These are phyloP conservation scores for Drosophila basisetae DNA, from an alignment of 2,888 invertebrate species.

Conservation along the genomic window DNA sequence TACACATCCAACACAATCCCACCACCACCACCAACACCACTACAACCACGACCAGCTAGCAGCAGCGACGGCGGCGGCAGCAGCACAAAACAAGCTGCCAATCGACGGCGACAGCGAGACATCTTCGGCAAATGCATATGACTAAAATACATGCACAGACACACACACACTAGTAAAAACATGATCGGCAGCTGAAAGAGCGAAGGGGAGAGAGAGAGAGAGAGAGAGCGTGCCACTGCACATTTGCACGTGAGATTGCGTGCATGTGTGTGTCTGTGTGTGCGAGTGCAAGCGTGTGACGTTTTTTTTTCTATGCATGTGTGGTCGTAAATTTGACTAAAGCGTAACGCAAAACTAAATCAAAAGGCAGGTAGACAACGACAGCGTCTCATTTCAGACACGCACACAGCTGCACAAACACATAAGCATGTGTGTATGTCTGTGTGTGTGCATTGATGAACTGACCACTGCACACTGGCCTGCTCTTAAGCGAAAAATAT, in stretches of 20 bases:
- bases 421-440: background rate
- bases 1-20: slow-evolving; percentile 58
- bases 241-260: slow-evolving; percentile 50
- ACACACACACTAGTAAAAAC: slow-evolving; percentile 23
- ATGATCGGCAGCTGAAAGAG: slow-evolving; percentile 49
- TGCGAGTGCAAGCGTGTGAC: slow-evolving; percentile 31
- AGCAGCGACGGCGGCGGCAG: slow-evolving; percentile 17
- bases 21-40: slow-evolving; percentile 43
- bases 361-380: slow-evolving; percentile 68
- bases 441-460: slow-evolving; percentile 47
- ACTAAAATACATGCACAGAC: slow-evolving; percentile 46
- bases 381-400: slow-evolving; percentile 53
- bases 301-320: slow-evolving; percentile 41
- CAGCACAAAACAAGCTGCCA: slow-evolving; percentile 57
- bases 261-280: slow-evolving; percentile 3
- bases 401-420: slow-evolving; percentile 18
- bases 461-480: slow-evolving; percentile 64
- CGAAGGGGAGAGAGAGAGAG: slow-evolving; percentile 15
- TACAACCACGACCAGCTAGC: slow-evolving; percentile 21
- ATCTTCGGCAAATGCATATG: slow-evolving; percentile 64
- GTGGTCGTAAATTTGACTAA: slow-evolving; percentile 75
- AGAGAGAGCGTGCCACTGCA: slow-evolving; percentile 41
- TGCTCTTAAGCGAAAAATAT: slow-evolving; percentile 35
- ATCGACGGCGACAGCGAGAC: slow-evolving; percentile 64
- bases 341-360: slow-evolving; percentile 74